Base-by-base conservation (phyloP, 2,888 invertebrate species). In the Lasioglossum oenotherae region DNA sequence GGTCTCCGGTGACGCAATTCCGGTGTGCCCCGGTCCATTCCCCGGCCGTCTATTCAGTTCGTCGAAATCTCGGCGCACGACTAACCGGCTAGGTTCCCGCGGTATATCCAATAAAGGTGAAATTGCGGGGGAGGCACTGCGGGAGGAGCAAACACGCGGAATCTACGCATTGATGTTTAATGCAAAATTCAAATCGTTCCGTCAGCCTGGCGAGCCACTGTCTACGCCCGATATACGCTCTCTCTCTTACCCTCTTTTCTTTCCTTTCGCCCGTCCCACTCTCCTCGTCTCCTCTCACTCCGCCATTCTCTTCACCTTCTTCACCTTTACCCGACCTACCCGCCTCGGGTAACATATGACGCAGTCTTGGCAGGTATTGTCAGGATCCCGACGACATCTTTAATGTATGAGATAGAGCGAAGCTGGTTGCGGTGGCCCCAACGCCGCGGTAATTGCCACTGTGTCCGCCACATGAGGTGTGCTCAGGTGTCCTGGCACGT, bases 101-200 rank as follows among this genome's bases (percentile, higher is more conserved):
- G 85, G 84, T 82, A 88, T 87, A 89, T 93, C 88, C 92, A 93
- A 94, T 94, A 94, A 93, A 93, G 93, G 89, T 87, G 91, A 93
- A 94, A 94, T 93, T 94, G 92, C 92, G 80, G 87, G 49, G 90
- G 89, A 87, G 90, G 90, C 91, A 91, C 87, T 89, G 81, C 41
- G 87, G 74, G 85, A 88, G 89, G 35, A 38, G 89, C 91, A 91
- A 92, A 91, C 88, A 91, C 83, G 88, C 87, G 87, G 86, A 87
- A 90, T 89, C 88, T 88, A 92, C 91, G 92, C 92, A 92, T 93
- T 92, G 93, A 94, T 94, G 94, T 94, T 94, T 94, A 94, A 94
- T 94, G 94, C 94, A 94, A 94, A 93, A 94, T 94, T 94, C 94
- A 94, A 94, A 94, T 94, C 88, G 91, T 90, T 86, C 90, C 80